Base-by-base conservation (phyloP, 1,140 invertebrate genomes). In the Drosophila subpulchrella region DNA sequence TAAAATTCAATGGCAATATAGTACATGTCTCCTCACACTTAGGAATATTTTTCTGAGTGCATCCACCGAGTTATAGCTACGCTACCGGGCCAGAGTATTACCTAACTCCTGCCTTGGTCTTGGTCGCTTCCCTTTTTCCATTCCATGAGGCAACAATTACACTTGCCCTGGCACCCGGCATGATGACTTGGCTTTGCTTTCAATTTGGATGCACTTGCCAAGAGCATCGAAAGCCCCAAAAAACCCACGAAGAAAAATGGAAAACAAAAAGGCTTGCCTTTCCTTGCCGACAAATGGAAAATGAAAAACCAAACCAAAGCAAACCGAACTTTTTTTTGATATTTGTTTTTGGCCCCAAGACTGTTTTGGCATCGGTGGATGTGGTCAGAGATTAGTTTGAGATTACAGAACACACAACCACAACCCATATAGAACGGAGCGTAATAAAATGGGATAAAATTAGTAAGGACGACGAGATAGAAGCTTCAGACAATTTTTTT, bases 181-280 rank as follows among this genome's bases (percentile, higher is more conserved):
- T 65, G 70, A 65, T 83, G 75, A 68, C 75, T 79, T 55, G 72
- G 56, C 62, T 77, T 59, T 75, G 54, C 76, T 75, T 75, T 79
- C 77, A 79, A 79, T 79, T 79, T 74, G 51, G 68, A 44, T 66
- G 71, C 77, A 72, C 68, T 72, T 82, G 75, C 75, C 75, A 72
- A 72, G 38, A 48, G 41, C 11, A 17, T 17, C 51, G 17, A 41
- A 60, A 67, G 42, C 60, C 30, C 60, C 27, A 48, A 68, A 70
- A 70, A 47, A 20, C 34, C 30, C 42, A 13, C 42, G 20, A 24
- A 63, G 44, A 68, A 66, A 34, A 68, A 36, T 20, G 20, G 20
- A 34, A 58, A 70, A 71, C 58, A 42, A 34, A 62, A 63, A 13
- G 30, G 3, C 30, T 30, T 20, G 20, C 20, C 20, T 20, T 20